Evolutionary conservation across 2,797 vertebrate genomes (phyloP).

Genomic region (Morus bassanus): DNA sequence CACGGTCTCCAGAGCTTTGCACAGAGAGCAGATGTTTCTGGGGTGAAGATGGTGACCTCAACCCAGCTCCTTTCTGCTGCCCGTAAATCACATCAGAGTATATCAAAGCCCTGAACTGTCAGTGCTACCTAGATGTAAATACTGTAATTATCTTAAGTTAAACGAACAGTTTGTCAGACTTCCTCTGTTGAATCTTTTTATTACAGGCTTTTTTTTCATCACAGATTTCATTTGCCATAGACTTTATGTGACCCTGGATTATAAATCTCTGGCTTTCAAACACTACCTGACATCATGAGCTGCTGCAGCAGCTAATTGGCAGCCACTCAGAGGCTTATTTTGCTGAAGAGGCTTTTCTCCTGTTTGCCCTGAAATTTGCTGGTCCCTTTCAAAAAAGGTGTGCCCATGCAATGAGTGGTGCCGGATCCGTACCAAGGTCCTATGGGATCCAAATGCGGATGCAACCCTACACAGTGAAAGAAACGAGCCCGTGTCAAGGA

Average conservation of each 20-base stretch:
- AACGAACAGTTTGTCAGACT: slow-evolving; percentile 53
- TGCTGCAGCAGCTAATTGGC: background rate
- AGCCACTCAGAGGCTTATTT: background rate
- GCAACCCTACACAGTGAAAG: background rate
- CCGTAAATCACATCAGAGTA: slow-evolving; percentile 17
- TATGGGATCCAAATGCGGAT: background rate
- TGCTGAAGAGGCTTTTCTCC: background rate
- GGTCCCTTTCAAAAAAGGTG: background rate
- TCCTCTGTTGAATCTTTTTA: slow-evolving; percentile 33
- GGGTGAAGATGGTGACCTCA: background rate
- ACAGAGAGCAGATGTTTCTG: background rate
- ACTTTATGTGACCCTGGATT: background rate
- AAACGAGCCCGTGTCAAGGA: accelerated
- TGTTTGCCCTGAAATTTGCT: background rate
- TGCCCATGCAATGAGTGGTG: background rate
- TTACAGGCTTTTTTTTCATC: background rate
- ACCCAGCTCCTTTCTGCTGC: background rate
- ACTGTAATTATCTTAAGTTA: slow-evolving; percentile 37
- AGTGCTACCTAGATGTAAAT: slow-evolving; percentile 6
- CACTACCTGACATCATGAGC: background rate
- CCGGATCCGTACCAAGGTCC: background rate
- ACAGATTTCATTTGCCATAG: slow-evolving; percentile 39
- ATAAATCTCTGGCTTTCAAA: slow-evolving; percentile 43
- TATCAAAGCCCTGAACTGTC: slow-evolving; percentile 43
- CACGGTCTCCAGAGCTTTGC: background rate